Base-by-base conservation (phyloP, 2,113 vertebrate genomes). In the Osmerus mordax region DNA sequence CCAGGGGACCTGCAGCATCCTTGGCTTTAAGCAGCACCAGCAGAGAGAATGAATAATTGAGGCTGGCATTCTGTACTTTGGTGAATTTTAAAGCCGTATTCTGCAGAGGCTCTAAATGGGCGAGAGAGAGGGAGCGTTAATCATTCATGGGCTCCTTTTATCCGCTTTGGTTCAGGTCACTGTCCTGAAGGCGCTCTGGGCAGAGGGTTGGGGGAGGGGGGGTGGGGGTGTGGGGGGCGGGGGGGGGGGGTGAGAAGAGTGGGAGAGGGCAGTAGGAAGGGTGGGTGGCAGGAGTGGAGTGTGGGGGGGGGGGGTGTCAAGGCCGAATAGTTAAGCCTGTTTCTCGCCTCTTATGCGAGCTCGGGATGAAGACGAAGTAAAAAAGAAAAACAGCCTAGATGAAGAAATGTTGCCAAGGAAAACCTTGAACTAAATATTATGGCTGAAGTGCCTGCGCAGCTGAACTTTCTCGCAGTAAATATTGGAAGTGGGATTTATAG, bases 121-220 rank as follows among this genome's bases (percentile, higher is more conserved):
- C 77, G 63, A 23, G 23, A 23, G 23, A 82, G 82, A 71, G 81
- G 72, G 47, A 52, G 16, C 15, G 80, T 90, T 89, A 92, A 92
- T 91, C 86, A 91, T 93, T 93, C 83, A 92, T 92, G 81, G 67
- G 78, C 70, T 80, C 87, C 87, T 92, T 91, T 91, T 91, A 91
- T 87, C 71, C 85, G 61, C 79, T 84, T 86, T 87, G 86, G 84
- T 89, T 82, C 78, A 90, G 86, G 86, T 91, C 88, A 79, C 82
- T 79, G 87, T 92, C 89, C 85, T 87, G 74, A 67, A 86, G 80
- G 77, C 32, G 55, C 59, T 65, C 68, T 65, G 80, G 77, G 74
- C 68, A 69, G 56, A 74, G 80, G 65, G 60, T 74, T 76, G 81
- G 29, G 56, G 16, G 18, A 0, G 18, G 2, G 18, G 13, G 7